A percentile compares a stretch with the other conserved stretches of the same genome.
Conservation (phyloP, 1,140 invertebrate genomes). For the Cephus cinctus region DNA sequence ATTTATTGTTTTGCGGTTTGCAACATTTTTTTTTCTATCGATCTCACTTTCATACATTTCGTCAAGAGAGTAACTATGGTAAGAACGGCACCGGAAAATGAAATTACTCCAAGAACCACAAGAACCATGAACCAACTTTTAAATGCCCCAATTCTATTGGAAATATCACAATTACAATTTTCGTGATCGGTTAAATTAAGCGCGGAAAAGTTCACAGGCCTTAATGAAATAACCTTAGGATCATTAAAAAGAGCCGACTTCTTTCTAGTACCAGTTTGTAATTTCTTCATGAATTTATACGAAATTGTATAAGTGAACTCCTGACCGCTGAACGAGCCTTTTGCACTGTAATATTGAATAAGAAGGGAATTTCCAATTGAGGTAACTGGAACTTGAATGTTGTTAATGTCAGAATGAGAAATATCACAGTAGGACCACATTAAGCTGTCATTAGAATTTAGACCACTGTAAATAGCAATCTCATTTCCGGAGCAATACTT, state of each 20-base stretch:
- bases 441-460: constrained; percentile 32
- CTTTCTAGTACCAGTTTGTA: constrained; percentile 29
- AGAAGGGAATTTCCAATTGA: constrained; percentile 38
- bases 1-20: constrained; percentile 38
- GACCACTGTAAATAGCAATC: constrained; percentile 43
- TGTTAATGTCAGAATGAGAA: constrained; percentile 44
- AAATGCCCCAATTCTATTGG: constrained; percentile 42
- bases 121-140: constrained; percentile 49
- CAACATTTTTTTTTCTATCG: constrained; percentile 40
- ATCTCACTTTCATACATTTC: constrained; percentile 39
- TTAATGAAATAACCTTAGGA: constrained; percentile 38
- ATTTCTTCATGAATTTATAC: constrained; percentile 37
- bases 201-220: constrained; percentile 42
- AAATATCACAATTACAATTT: constrained; percentile 43
- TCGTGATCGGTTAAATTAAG: constrained; percentile 42
- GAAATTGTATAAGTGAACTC: constrained; percentile 45
- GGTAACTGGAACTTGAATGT: constrained; percentile 37
- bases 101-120: constrained; percentile 42
- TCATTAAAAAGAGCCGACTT: constrained; percentile 22
- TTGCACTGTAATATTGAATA: constrained; percentile 44
- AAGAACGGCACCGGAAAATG: constrained; percentile 39
- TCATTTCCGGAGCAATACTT: constrained; percentile 42
- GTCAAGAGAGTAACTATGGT: constrained; percentile 38
- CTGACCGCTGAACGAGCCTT: constrained; percentile 41
- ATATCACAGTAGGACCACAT: constrained; percentile 46